A percentile compares a stretch with the other conserved stretches of the same genome.
phyloP scores from a whole-genome alignment of 2,888 invertebrate genomes.

The Smittia aterrima region DNA sequence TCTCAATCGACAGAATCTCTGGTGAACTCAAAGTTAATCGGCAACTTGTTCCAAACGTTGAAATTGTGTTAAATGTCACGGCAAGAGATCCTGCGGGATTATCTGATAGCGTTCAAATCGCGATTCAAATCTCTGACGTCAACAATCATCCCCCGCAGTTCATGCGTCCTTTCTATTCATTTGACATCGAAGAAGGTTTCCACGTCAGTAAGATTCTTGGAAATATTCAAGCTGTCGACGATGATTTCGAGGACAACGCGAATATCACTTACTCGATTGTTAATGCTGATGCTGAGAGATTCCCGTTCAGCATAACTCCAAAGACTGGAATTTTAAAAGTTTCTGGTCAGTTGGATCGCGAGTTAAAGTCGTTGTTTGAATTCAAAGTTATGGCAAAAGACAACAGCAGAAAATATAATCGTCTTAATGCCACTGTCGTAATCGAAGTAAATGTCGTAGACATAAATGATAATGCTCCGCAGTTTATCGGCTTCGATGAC shows the following conservation, averaged over 20 bases:
- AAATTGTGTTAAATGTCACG: conserved; percentile 71
- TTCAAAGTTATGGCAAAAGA: conserved; percentile 73
- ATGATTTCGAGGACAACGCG: conserved; percentile 77
- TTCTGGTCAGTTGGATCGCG: conserved; percentile 74
- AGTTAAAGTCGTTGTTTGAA: conserved; percentile 66
- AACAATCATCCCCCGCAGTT: conserved; percentile 84
- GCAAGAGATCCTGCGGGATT: conserved; percentile 75
- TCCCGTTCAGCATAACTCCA: conserved; percentile 70
- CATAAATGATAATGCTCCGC: conserved; percentile 79
- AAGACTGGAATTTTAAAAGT: conserved; percentile 68
- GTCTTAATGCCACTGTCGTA: conserved; percentile 69
- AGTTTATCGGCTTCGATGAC: conserved; percentile 75
- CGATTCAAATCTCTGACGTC: conserved; percentile 73
- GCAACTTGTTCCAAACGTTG: conserved; percentile 69
- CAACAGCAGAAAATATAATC: conserved; percentile 61
- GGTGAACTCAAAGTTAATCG: conserved; percentile 73
- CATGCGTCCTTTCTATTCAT: conserved; percentile 77
- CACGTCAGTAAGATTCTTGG: conserved; percentile 72
- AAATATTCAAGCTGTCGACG: conserved; percentile 73
- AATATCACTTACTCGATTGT: conserved; percentile 70
- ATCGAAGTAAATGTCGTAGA: conserved; percentile 80
- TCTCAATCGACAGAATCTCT: conserved; percentile 71
- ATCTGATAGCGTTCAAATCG: conserved; percentile 66
- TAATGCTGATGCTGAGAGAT: conserved; percentile 53
- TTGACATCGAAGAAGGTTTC: conserved; percentile 75